Base-by-base conservation (phyloP, 2,797 vertebrate species). In the Falco biarmicus region DNA sequence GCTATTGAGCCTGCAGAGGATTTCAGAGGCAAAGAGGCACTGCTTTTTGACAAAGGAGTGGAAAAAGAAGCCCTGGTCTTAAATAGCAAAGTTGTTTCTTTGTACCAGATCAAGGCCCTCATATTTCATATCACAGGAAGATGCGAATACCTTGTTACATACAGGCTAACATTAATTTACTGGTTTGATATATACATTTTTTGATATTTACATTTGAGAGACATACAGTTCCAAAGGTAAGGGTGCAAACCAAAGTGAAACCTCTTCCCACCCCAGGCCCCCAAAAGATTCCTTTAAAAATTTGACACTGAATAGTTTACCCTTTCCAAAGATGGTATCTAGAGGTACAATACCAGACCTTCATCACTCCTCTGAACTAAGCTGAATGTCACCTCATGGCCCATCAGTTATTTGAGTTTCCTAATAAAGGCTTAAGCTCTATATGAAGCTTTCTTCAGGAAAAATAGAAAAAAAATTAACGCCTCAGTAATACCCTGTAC, bases 81-180 rank as follows among this genome's bases (percentile, higher is more conserved):
- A 45, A 45, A 22, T 10, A 57, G 9, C 3, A 25, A 39, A 28
- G 37, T 41, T 39, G 39, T 39, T 39, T 39, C 39, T 39, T 39
- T 39, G 39, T 39, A 39, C 39, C 39, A 39, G 39, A 39, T 39
- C 39, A 26, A 19, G 7, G 31, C 18, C 7, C 10, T 31, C 12
- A 2, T 20, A 24, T 1, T 53, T 11, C 31, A 28, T 15, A 15
- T 9, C 53, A 32, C 13, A 43, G 11, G 0, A 2, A 53, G 21
- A 41, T 48, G 9, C 9, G 59, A 77, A 32, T 0, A 13, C 4
- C 11, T 29, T 11, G 3, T 74, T 32, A 24, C 16, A 22, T 3
- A 3, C 0, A 0, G 29, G 17, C 31, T 63, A 32, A 11, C 15
- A 8, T 26, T 14, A 48, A 43, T 10, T 64, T 24, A 20, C 21